Evolutionary conservation across 2,113 vertebrate species (phyloP).

Genomic region (Aegithalos caudatus): DNA sequence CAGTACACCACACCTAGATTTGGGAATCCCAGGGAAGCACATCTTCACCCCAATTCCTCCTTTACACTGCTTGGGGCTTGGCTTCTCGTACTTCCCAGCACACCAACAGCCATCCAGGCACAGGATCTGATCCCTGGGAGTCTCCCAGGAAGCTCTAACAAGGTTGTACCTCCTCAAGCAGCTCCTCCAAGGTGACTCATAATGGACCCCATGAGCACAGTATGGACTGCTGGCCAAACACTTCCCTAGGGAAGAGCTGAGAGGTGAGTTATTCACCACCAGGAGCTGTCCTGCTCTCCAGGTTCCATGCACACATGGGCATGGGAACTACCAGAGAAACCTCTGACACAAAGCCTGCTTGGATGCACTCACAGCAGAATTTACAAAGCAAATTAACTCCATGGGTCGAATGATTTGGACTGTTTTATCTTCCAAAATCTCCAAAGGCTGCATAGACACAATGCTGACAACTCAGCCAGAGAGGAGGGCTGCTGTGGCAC

Average conservation of each 20-base stretch:
- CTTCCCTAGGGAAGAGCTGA: background rate
- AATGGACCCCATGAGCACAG: background rate
- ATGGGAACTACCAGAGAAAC: background rate
- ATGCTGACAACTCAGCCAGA: background rate
- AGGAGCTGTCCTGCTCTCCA: background rate
- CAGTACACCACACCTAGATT: background rate
- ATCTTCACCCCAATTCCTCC: background rate
- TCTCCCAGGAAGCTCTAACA: background rate
- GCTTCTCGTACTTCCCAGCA: accelerated
- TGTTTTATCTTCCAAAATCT: background rate
- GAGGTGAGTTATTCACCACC: background rate
- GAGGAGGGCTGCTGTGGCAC: background rate
- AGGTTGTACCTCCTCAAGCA: background rate
- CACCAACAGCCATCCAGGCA: background rate
- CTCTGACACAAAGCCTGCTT: background rate
- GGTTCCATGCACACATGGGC: background rate
- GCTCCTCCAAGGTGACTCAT: background rate
- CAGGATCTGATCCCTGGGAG: background rate
- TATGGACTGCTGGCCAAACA: background rate
- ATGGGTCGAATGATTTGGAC: background rate
- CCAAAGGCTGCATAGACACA: background rate
- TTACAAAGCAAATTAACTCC: background rate
- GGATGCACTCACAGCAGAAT: background rate
- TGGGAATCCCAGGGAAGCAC: background rate
- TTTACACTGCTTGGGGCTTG: background rate